Percentiles rank a stretch among this genome's conserved stretches.
These are phyloP conservation scores for Tetrao urogallus DNA, from an alignment of 2,113 vertebrate genomes.

Conservation along the genomic window DNA sequence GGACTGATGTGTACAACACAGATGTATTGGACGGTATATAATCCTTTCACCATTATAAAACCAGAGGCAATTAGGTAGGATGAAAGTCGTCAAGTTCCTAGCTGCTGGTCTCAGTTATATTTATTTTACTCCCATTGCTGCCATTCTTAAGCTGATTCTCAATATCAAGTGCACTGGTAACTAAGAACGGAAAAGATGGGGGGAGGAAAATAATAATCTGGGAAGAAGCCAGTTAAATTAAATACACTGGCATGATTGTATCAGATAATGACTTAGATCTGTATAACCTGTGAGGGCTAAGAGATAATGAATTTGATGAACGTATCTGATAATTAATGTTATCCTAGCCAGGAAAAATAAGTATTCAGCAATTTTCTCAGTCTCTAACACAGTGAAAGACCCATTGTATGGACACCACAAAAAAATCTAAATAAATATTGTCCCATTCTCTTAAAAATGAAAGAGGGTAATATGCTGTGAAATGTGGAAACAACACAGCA, in stretches of 20 bases:
- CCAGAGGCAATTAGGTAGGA: neutral
- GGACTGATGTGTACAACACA: neutral
- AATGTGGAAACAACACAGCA: slow-evolving; percentile 20
- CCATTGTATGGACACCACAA: slow-evolving; percentile 21
- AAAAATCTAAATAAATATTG: slow-evolving; percentile 57
- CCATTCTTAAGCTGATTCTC: neutral
- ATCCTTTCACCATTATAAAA: neutral
- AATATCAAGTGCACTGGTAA: fast-evolving
- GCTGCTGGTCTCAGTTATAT: neutral
- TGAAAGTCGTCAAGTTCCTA: neutral
- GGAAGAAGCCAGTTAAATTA: neutral
- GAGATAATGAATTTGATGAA: neutral
- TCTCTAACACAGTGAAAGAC: slow-evolving; percentile 3
- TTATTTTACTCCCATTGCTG: neutral
- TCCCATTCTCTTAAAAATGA: slow-evolving; percentile 39
- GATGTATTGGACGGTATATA: neutral
- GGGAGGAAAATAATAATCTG: neutral
- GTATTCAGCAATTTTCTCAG: slow-evolving; percentile 44
- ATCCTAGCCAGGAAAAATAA: slow-evolving; percentile 32
- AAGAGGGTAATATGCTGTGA: slow-evolving; percentile 32
- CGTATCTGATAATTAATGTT: neutral
- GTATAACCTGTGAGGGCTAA: slow-evolving; percentile 26
- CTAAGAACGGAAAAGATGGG: neutral
- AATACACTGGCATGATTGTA: slow-evolving; percentile 4
- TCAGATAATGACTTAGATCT: slow-evolving; percentile 4